Evolutionary conservation across 2,113 vertebrate species (phyloP).

Genomic region (Sakesphorus luctuosus): DNA sequence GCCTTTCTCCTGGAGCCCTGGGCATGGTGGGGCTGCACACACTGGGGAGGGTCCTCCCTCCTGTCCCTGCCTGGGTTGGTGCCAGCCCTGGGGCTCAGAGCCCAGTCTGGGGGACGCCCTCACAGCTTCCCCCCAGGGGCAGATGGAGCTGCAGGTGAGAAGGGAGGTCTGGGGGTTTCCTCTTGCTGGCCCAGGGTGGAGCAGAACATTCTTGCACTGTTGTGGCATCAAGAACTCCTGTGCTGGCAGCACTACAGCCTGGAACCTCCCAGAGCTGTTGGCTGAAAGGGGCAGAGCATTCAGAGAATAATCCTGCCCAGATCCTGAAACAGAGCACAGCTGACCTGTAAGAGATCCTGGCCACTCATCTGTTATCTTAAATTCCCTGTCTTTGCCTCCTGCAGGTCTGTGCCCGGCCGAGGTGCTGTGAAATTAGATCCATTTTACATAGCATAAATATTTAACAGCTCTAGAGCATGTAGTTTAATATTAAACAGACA

Average conservation of each 20-base stretch:
- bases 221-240: neutral
- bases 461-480: conserved; percentile 31
- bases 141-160: neutral
- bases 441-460: conserved; percentile 50
- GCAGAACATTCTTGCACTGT: neutral
- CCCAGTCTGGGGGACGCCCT: neutral
- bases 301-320: neutral
- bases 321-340: neutral
- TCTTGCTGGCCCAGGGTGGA: neutral
- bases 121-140: neutral
- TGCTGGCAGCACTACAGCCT: neutral
- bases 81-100: neutral
- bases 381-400: neutral
- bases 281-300: neutral
- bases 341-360: neutral
- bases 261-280: neutral
- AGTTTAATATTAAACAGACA: conserved; percentile 58
- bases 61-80: neutral
- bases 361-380: neutral
- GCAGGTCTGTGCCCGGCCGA: neutral
- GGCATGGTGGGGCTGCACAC: neutral
- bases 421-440: conserved; percentile 48
- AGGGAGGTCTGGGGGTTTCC: neutral
- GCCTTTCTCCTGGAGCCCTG: neutral
- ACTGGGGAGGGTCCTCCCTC: neutral